These are phyloP conservation scores for Drosophila mimetica DNA, from an alignment of 2,888 invertebrate species.

Conservation along the genomic window DNA sequence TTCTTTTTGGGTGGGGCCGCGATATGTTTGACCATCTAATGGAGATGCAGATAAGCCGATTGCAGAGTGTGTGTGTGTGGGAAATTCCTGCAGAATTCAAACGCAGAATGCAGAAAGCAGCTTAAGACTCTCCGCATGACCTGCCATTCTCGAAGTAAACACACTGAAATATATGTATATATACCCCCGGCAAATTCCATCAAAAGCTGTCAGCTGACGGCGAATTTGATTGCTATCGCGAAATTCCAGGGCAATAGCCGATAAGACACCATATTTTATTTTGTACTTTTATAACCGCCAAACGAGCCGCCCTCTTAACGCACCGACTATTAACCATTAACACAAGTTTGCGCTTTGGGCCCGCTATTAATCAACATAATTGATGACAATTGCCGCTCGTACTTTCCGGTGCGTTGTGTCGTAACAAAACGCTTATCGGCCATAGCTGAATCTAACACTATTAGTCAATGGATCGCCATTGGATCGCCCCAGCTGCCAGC, in stretches of 20 bases:
- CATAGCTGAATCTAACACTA: conserved; percentile 70
- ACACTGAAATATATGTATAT: conserved; percentile 10
- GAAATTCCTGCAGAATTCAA: conserved; percentile 9
- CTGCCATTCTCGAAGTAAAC: not conserved
- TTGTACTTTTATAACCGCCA: conserved; percentile 22
- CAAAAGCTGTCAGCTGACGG: conserved; percentile 59
- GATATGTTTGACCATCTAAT: conserved; percentile 42
- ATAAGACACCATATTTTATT: conserved; percentile 48
- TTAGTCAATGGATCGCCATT: conserved; percentile 76
- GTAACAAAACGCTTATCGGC: conserved; percentile 75
- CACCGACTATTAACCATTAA: conserved; percentile 32
- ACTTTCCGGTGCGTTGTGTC: conserved; percentile 56
- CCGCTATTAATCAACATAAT: conserved; percentile 75
- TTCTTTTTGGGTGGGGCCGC: conserved; percentile 33
- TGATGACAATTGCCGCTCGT: conserved; percentile 71
- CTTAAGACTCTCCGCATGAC: not conserved
- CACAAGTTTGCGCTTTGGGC: conserved; percentile 28
- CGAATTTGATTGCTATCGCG: conserved; percentile 56
- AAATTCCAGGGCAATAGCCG: conserved; percentile 59
- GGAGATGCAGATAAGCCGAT: conserved; percentile 33
- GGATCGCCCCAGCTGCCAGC: conserved; percentile 67
- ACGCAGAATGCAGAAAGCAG: conserved; percentile 18
- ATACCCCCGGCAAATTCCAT: conserved; percentile 10
- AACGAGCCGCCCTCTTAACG: conserved; percentile 35
- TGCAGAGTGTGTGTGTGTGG: conserved; percentile 5